phyloP scores from a whole-genome alignment of 2,888 invertebrate species.

The Leistus spinibarbis region DNA sequence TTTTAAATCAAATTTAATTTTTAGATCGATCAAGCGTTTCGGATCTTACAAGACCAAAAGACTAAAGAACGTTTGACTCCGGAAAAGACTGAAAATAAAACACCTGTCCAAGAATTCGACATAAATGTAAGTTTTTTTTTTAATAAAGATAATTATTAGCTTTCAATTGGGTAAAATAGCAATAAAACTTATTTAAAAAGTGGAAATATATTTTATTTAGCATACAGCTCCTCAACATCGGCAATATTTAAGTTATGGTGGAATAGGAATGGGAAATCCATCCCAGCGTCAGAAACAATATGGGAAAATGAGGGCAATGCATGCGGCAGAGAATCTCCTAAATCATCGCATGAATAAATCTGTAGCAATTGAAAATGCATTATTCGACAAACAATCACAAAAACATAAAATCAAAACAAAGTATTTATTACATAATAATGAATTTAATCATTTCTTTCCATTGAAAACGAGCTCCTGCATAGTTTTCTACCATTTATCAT shows the following conservation, averaged over 20 bases:
- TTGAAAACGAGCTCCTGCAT: no score
- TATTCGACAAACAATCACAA: slow-evolving; percentile 70
- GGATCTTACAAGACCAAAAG: slow-evolving; percentile 70
- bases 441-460: no score
- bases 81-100: slow-evolving; percentile 53
- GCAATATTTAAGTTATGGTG: slow-evolving; percentile 80
- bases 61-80: slow-evolving; percentile 64
- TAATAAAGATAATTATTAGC: neutral
- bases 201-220: slow-evolving; percentile 54
- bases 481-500: no score
- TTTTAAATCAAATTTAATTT: slow-evolving; percentile 40
- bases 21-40: slow-evolving; percentile 76
- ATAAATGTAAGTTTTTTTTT: slow-evolving; percentile 60
- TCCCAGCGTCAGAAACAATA: slow-evolving; percentile 80
- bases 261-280: slow-evolving; percentile 79
- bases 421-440: slow-evolving; percentile 54
- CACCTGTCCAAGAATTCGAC: slow-evolving; percentile 64
- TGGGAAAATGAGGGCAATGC: slow-evolving; percentile 68
- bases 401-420: slow-evolving; percentile 80
- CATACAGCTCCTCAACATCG: slow-evolving; percentile 90
- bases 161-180: slow-evolving; percentile 21
- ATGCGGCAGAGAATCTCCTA: slow-evolving; percentile 71
- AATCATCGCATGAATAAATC: slow-evolving; percentile 66
- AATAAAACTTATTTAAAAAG: slow-evolving; percentile 7
- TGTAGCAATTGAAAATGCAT: slow-evolving; percentile 64